Conservation (phyloP, 37 sponge, comb jelly and placozoan genomes). For the Halichondria panicea region DNA sequence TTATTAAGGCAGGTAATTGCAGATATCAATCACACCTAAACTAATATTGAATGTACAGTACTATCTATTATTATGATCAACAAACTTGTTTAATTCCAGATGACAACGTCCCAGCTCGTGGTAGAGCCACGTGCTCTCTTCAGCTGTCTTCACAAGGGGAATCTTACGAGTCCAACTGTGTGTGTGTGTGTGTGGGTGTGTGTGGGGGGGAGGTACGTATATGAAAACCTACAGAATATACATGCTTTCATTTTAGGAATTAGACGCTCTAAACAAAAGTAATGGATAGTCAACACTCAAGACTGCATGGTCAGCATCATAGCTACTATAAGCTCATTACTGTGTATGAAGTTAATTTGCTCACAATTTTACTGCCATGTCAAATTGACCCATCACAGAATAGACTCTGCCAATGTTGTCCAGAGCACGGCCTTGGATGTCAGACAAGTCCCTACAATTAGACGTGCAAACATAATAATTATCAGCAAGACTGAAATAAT, state of each 20-base stretch:
- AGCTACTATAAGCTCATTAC: background rate
- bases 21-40: too few species aligned
- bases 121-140: conserved; percentile 86
- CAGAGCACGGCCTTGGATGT: conserved; percentile 66
- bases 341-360: conserved; percentile 7
- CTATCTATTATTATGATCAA: too few species aligned
- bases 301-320: background rate
- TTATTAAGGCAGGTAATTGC: too few species aligned
- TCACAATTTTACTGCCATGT: conserved; percentile 77
- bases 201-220: background rate
- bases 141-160: conserved; percentile 48
- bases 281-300: too few species aligned
- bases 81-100: conserved; percentile 67
- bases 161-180: conserved; percentile 68
- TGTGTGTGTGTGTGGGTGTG: background rate
- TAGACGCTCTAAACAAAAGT: background rate
- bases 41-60: too few species aligned
- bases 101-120: conserved; percentile 90
- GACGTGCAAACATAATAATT: too few species aligned
- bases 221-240: background rate
- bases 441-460: conserved; percentile 16
- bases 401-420: conserved; percentile 89
- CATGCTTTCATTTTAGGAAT: background rate
- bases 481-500: too few species aligned
- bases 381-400: conserved; percentile 77